Base-by-base conservation (phyloP, 2,113 vertebrate species). In the Cyprinus carpio region DNA sequence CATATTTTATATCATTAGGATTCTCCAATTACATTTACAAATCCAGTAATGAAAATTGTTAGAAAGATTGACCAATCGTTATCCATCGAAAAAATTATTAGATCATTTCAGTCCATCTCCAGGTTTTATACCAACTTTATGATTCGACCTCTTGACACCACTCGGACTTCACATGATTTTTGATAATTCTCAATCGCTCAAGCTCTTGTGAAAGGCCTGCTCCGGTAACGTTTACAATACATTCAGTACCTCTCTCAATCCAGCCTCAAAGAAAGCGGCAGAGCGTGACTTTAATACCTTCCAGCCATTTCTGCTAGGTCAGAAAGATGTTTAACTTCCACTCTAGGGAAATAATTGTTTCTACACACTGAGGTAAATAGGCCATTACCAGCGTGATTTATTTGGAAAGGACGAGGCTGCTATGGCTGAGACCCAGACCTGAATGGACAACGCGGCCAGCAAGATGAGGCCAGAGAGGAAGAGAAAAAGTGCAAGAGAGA, bases 271-370 rank as follows among this genome's bases (percentile, higher is more conserved):
- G 85, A 91, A 93, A 91, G 90, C n/a, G 89, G 89, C 91, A 92
- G n/a, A 89, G 90, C 87, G 91, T 90, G 91, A 94, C n/a, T 95
- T 94, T 94, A 93, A n/a, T n/a, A n/a, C n/a, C n/a, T n/a, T 94
- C 92, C 67, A 58, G 92, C 87, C 90, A 89, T 94, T 95, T 93
- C 91, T n/a, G 69, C 90, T 91, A n/a, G 93, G 93, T 93, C 94
- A n/a, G n/a, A 94, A 88, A 93, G 90, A 92, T 94, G 93, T 94
- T 94, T 93, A 94, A 93, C 91, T 94, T 94, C 89, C n/a, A n/a
- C 87, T 88, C 69, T 82, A 79, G 25, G 87, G 86, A 92, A n/a
- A n/a, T n/a, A 94, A 94, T 94, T 87, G 90, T 90, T 93, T 90
- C 90, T 90, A 90, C 91, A 88, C 91, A 90, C 88, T 92, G 89